Evolutionary conservation across 2,113 vertebrate genomes (phyloP).

Genomic region (Triplophysa rosa): DNA sequence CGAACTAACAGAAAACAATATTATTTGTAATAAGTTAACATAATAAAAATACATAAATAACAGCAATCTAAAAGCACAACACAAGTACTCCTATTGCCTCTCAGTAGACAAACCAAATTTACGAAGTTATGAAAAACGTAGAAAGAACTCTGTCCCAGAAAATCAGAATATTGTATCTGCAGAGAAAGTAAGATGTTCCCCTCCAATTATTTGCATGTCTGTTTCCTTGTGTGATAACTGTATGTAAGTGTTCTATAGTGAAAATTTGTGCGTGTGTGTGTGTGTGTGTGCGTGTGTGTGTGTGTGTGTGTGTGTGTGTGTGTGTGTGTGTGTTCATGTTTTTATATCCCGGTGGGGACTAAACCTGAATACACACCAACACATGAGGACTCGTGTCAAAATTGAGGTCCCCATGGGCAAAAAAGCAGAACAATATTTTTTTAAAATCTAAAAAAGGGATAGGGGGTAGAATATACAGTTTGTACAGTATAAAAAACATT

Average conservation of each 20-base stretch:
- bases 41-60: conserved; percentile 51
- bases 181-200: conserved; percentile 17
- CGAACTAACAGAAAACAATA: conserved; percentile 66
- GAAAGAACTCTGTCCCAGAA: conserved; percentile 6
- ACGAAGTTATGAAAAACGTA: conserved; percentile 42
- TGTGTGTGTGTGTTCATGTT: too few relatives aligned
- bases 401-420: too few relatives aligned
- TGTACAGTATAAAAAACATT: too few relatives aligned
- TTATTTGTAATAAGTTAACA: conserved; percentile 42
- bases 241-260: neutral
- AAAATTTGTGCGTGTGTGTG: neutral
- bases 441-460: too few relatives aligned
- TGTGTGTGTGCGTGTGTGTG: neutral
- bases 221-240: neutral
- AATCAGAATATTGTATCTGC: neutral
- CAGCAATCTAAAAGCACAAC: conserved; percentile 59
- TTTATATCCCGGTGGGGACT: too few relatives aligned
- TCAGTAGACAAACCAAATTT: conserved; percentile 54
- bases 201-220: conserved; percentile 6
- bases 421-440: too few relatives aligned
- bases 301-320: conserved; percentile 5
- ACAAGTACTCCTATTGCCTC: conserved; percentile 56
- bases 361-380: too few relatives aligned
- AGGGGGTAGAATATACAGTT: too few relatives aligned
- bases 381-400: too few relatives aligned